These are phyloP conservation scores for Helarctos malayanus DNA, from an alignment of 2,797 vertebrate species.

Conservation along the genomic window DNA sequence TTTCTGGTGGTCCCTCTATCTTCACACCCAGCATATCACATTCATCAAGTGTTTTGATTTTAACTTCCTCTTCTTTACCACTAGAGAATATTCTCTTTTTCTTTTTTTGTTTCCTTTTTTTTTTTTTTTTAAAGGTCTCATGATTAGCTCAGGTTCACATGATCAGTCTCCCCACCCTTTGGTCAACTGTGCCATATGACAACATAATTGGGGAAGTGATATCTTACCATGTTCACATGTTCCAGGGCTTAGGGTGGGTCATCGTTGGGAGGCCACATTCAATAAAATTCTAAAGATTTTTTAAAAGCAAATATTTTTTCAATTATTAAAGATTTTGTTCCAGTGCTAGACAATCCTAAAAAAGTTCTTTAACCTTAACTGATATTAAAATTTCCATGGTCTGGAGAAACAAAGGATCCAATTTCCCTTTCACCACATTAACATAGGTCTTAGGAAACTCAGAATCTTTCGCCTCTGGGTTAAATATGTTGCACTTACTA, in stretches of 20 bases:
- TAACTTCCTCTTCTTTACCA: background rate
- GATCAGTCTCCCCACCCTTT: background rate
- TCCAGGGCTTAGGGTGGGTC: background rate
- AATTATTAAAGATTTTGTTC: background rate
- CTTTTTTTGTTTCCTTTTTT: background rate
- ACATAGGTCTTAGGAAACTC: background rate
- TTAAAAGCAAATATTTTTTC: background rate
- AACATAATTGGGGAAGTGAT: background rate
- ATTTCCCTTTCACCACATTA: background rate
- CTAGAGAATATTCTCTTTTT: background rate
- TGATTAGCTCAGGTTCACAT: background rate
- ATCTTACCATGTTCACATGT: background rate
- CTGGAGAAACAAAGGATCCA: background rate
- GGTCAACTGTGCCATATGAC: background rate
- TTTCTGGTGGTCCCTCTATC: background rate
- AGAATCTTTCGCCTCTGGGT: background rate
- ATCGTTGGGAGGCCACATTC: background rate
- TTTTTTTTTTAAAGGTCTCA: background rate
- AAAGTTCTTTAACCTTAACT: background rate
- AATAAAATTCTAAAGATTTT: background rate
- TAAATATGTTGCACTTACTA: background rate
- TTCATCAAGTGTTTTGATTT: background rate
- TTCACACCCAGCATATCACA: background rate
- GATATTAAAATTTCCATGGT: constrained; percentile 22
- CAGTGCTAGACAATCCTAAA: background rate